Percentiles rank a stretch among this genome's conserved stretches.
Conservation (phyloP, 2,888 invertebrate species). For the Oligia strigilis region DNA sequence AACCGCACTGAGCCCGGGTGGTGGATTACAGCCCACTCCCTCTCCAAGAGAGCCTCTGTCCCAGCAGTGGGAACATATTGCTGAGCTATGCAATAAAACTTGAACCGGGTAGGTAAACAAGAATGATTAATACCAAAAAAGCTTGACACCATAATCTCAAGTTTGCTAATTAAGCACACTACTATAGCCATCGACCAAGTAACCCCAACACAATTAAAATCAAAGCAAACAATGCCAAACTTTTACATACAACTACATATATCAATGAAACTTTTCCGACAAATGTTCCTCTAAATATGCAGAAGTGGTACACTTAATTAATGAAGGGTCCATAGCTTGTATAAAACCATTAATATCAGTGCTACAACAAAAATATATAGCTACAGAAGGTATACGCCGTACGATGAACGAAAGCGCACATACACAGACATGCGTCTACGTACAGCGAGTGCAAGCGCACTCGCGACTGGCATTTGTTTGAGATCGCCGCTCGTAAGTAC, state of each 20-base stretch:
- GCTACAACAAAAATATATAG: neutral
- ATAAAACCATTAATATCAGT: slow-evolving; percentile 79
- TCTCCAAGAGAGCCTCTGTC: too few relatives aligned
- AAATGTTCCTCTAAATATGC: slow-evolving; percentile 56
- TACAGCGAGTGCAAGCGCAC: slow-evolving; percentile 2
- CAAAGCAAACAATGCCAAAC: slow-evolving; percentile 28
- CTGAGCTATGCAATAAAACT: neutral
- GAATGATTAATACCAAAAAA: neutral
- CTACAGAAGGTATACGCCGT: slow-evolving; percentile 7
- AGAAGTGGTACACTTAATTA: slow-evolving; percentile 67
- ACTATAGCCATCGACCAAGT: neutral
- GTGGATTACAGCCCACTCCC: too few relatives aligned
- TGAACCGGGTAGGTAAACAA: neutral
- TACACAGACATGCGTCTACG: neutral
- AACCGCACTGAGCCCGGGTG: too few relatives aligned
- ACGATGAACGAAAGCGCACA: neutral
- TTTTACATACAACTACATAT: slow-evolving; percentile 25
- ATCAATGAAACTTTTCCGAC: slow-evolving; percentile 49
- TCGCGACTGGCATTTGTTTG: neutral
- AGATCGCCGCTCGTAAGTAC: neutral
- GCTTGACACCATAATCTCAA: neutral
- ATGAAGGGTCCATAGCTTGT: slow-evolving; percentile 57
- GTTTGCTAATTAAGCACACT: neutral
- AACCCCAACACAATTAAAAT: slow-evolving; percentile 25
- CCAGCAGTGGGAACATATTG: too few relatives aligned